Evolutionary conservation across 2,797 vertebrate genomes (phyloP).

Genomic region (Schizothorax lantsangensis): DNA sequence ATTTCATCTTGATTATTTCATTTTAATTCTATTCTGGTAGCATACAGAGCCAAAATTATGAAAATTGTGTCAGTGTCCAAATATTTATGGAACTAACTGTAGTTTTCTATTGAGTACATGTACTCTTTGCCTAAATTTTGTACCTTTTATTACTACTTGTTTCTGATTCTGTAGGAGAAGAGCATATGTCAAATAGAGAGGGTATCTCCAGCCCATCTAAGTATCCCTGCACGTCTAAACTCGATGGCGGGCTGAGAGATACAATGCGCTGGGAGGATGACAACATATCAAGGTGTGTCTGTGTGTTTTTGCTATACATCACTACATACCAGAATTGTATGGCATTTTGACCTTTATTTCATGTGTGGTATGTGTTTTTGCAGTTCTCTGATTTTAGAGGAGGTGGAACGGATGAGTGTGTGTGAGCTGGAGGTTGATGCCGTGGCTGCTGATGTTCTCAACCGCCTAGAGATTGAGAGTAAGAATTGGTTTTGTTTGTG

Average conservation of each 20-base stretch:
- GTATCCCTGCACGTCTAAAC: conserved; percentile 73
- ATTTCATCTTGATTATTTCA: too few relatives aligned
- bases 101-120: background rate
- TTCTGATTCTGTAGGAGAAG: conserved; percentile 27
- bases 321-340: background rate
- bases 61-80: too few relatives aligned
- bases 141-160: conserved; percentile 25
- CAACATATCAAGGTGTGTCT: conserved; percentile 88
- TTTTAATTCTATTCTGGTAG: too few relatives aligned
- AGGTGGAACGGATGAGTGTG: conserved; percentile 89
- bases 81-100: too few relatives aligned
- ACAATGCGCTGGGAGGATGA: conserved; percentile 87
- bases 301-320: background rate
- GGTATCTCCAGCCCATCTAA: conserved; percentile 67
- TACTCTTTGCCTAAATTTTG: background rate
- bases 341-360: background rate
- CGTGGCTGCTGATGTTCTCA: conserved; percentile 94
- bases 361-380: conserved; percentile 55
- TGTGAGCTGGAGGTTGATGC: conserved; percentile 98
- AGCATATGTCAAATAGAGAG: conserved; percentile 41
- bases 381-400: conserved; percentile 91
- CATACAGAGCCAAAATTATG: too few relatives aligned
- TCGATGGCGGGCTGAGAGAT: conserved; percentile 77
- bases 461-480: conserved; percentile 97
- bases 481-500: conserved; percentile 56